Evolutionary conservation across 2,113 vertebrate genomes (phyloP).

Genomic region (Chloropsis hardwickii): DNA sequence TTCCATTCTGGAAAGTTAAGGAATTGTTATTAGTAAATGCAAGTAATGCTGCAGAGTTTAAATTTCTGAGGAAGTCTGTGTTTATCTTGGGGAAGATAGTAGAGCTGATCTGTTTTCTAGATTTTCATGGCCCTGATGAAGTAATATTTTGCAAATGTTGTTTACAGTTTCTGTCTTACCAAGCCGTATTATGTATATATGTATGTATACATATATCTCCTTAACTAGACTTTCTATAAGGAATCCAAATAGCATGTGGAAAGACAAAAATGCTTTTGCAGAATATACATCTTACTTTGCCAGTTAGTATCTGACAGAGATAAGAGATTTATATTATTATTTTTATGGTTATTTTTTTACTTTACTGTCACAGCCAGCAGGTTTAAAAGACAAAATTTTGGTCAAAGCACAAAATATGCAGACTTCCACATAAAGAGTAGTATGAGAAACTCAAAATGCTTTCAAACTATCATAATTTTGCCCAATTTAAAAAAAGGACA

Average conservation of each 20-base stretch:
- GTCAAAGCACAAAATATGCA: not conserved
- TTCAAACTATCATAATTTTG: not conserved
- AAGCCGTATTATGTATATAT: not conserved
- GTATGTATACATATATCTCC: not conserved
- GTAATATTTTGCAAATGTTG: constrained; percentile 49
- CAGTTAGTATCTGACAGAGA: not conserved
- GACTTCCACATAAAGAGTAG: not conserved
- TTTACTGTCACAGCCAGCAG: not conserved
- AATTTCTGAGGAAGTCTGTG: constrained; percentile 27
- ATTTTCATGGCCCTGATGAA: constrained; percentile 2
- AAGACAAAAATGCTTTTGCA: not conserved
- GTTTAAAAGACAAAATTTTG: not conserved
- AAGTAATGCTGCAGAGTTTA: not conserved
- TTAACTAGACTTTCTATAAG: not conserved
- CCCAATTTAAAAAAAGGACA: not conserved
- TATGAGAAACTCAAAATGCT: not conserved
- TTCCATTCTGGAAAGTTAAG: constrained; percentile 22
- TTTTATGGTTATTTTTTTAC: not conserved
- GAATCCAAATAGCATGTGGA: not conserved
- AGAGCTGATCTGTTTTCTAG: not conserved
- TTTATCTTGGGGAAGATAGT: constrained; percentile 36
- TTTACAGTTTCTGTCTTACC: not conserved
- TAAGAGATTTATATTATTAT: not conserved
- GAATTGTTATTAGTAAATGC: constrained; percentile 22
- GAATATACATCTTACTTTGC: not conserved